Evolutionary conservation across 2,113 vertebrate species (phyloP).

Genomic region (Saccopteryx leptura): DNA sequence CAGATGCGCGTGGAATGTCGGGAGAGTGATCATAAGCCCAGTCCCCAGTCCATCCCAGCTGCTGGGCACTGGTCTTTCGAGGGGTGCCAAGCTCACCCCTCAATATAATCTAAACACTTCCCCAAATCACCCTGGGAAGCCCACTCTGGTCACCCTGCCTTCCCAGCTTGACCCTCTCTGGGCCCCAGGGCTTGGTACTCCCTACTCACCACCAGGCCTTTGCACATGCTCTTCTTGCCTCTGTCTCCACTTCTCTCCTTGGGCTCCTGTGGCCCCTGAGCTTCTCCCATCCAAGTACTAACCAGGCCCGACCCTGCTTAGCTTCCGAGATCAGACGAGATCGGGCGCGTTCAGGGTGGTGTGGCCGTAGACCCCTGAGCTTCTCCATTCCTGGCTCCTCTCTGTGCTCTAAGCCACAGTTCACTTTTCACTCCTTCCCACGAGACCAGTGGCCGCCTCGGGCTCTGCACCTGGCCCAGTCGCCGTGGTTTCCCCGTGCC

Average conservation of each 20-base stretch:
- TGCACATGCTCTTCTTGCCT: not conserved
- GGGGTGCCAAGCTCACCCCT: not conserved
- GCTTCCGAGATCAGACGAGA: too few species aligned
- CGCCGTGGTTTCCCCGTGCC: not conserved
- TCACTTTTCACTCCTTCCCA: not conserved
- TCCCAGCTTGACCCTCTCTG: conserved; percentile 87
- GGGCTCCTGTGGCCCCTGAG: accelerated
- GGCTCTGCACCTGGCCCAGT: not conserved
- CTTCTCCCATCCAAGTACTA: not conserved
- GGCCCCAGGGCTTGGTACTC: accelerated
- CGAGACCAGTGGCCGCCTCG: not conserved
- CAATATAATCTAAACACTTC: not conserved
- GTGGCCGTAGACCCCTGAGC: not conserved
- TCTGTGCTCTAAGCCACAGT: accelerated
- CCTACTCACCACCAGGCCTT: not conserved
- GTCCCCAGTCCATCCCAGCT: not conserved
- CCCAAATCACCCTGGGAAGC: not conserved
- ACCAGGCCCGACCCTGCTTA: too few species aligned
- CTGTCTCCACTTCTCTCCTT: too few species aligned
- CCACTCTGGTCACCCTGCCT: not conserved
- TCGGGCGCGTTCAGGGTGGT: too few species aligned
- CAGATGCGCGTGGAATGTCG: accelerated
- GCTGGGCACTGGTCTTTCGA: not conserved
- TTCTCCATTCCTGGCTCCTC: not conserved
- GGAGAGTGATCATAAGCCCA: not conserved